Conservation (phyloP, 2,113 vertebrate genomes). For the Solea senegalensis region DNA sequence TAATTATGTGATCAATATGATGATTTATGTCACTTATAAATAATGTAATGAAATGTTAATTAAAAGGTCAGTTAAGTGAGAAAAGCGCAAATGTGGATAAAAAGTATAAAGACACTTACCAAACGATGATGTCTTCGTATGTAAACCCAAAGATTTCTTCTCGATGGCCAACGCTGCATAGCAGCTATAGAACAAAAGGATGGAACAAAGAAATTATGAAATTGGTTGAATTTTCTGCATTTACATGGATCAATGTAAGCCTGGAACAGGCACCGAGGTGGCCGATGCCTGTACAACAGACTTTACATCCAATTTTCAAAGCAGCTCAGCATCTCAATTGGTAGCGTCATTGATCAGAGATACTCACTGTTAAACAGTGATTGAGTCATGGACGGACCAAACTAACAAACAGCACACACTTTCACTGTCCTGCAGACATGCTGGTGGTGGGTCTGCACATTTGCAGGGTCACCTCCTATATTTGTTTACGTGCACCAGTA, state of each 20-base stretch:
- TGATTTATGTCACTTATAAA: too few species aligned
- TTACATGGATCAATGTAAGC: background rate
- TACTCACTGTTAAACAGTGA: background rate
- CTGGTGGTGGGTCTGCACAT: constrained; percentile 23
- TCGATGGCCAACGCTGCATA: constrained; percentile 91
- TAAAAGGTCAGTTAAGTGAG: background rate
- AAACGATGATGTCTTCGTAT: constrained; percentile 97
- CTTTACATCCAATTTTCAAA: background rate
- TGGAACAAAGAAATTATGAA: background rate
- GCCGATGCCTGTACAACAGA: too few species aligned
- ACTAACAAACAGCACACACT: background rate
- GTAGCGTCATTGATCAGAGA: background rate
- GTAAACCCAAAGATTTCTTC: constrained; percentile 97
- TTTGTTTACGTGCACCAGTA: background rate
- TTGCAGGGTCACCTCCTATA: constrained; percentile 6
- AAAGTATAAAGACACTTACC: constrained; percentile 83
- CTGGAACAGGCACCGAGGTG: background rate
- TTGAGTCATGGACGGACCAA: background rate
- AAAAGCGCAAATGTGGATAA: background rate
- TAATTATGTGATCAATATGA: background rate
- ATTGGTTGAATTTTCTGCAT: background rate
- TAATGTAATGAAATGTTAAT: too few species aligned
- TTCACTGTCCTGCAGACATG: constrained; percentile 11
- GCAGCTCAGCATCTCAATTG: background rate
- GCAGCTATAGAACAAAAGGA: constrained; percentile 84